Conservation (phyloP, 2,113 vertebrate species). For the Entelurus aequoreus region DNA sequence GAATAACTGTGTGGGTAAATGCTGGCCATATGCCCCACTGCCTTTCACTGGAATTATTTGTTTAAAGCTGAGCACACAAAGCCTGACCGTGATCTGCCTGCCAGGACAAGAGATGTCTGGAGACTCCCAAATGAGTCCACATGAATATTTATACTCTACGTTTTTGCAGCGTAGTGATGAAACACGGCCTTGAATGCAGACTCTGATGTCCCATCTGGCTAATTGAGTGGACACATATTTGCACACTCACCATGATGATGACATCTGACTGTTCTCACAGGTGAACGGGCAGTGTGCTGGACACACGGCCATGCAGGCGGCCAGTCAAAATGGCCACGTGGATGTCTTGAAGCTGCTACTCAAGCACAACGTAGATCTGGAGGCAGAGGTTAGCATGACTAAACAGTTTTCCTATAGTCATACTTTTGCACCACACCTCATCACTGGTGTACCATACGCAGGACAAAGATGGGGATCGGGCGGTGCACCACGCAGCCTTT, state of each 20-base stretch:
- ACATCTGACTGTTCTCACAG: constrained; percentile 62
- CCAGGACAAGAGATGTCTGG: constrained; percentile 72
- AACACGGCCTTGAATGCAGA: constrained; percentile 36
- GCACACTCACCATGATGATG: constrained; percentile 9
- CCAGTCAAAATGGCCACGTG: constrained; percentile 97
- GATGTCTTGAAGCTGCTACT: constrained; percentile 96
- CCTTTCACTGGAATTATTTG: constrained; percentile 69
- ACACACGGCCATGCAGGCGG: constrained; percentile 98
- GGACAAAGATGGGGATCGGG: constrained; percentile 98
- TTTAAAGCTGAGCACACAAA: constrained; percentile 61
- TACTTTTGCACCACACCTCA: constrained; percentile 5
- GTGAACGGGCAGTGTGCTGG: constrained; percentile 98
- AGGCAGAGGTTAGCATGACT: constrained; percentile 85
- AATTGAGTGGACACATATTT: constrained; percentile 23
- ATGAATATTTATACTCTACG: constrained; percentile 71
- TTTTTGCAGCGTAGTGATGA: constrained; percentile 67
- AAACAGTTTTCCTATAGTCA: neutral
- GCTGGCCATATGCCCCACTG: constrained; percentile 64
- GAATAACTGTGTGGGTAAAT: constrained; percentile 30
- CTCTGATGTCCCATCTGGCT: neutral
- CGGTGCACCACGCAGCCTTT: constrained; percentile 96
- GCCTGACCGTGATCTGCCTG: constrained; percentile 60
- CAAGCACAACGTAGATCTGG: constrained; percentile 95
- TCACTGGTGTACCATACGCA: constrained; percentile 43
- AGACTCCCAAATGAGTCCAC: constrained; percentile 62